Evolutionary conservation across 35 echinoderm and acorn worm species (phyloP), one percentile per base, ranked within the genome.

Genomic region (Diadema setosum): DNA sequence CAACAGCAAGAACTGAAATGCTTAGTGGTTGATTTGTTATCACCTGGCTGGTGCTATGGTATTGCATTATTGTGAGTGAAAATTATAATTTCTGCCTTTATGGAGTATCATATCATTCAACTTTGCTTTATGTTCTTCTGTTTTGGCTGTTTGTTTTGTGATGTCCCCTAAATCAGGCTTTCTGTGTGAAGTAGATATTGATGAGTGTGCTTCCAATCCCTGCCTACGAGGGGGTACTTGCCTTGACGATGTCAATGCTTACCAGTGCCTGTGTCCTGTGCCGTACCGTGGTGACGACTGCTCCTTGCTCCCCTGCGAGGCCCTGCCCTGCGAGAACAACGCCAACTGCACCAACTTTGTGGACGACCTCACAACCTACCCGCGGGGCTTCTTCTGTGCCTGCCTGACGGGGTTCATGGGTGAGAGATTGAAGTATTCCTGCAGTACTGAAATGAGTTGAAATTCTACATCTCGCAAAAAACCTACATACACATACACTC

Each of bases 351-450:
- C 78, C 2, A 50, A 94, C 45, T 18, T 57, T 31, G 23, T 84
- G 15, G 83, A 86, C 20, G 48, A 91, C 61, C 57, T 74, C n/a
- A 44, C 50, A 2, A 65, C 83, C 48, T 85, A 50, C 81, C 82
- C 52, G 41, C 46, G 65, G 6, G 94, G 89, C 30, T 88, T 88
- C 42, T 73, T 46, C 4, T 95, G 94, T 82, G 32, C 75, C n/a
- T 95, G 94, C 80, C n/a, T 55, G 8, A 46, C 81, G 9, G 94
- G 94, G 63, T 95, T 84, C 45, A 87, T 60, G 82, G 94, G 93
- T 95, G 89, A 84, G 90, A 37, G 17, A 30, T 83, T 43, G 26
- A 25, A 24, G 17, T 45, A n/a, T n/a, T n/a, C n/a, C n/a, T n/a
- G n/a, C n/a, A n/a, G n/a, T n/a, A n/a, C n/a, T n/a, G n/a, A n/a